phyloP scores from a whole-genome alignment of 35 echinoderm and acorn worm genomes.

The Hemicentrotus pulcherrimus region DNA sequence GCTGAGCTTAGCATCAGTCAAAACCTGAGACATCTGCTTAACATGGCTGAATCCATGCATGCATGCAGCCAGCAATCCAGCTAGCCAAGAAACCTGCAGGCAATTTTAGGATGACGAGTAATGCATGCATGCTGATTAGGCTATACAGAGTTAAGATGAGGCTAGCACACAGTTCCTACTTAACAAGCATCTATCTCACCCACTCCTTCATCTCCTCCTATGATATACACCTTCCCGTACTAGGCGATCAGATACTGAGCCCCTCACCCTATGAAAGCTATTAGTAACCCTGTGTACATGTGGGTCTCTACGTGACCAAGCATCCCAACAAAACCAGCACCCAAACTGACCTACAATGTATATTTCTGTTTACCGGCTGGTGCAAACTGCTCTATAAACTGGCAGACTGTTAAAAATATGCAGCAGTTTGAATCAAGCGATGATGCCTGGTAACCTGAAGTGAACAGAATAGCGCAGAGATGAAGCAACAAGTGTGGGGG shows the following conservation, averaged over 20 bases:
- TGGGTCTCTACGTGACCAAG: background rate
- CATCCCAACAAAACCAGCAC: background rate
- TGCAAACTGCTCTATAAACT: background rate
- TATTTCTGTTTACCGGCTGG: background rate
- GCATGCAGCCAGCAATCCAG: background rate
- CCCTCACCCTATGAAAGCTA: background rate
- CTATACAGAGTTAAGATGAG: background rate
- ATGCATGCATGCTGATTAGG: conserved; percentile 5
- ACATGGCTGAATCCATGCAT: background rate
- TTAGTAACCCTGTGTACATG: background rate
- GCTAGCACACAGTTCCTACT: too few relatives aligned
- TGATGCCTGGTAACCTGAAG: too few relatives aligned
- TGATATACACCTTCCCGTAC: background rate
- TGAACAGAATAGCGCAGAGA: too few relatives aligned
- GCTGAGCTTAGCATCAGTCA: background rate
- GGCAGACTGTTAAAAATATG: background rate
- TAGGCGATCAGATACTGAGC: background rate
- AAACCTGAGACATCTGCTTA: background rate
- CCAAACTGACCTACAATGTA: background rate
- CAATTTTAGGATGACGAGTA: background rate
- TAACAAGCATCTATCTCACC: background rate
- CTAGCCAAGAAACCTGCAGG: background rate
- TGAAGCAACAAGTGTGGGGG: too few relatives aligned
- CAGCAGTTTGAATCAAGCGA: background rate
- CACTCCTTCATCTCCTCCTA: background rate